Conservation (phyloP, 1,140 invertebrate species). For the Drosophila tani region DNA sequence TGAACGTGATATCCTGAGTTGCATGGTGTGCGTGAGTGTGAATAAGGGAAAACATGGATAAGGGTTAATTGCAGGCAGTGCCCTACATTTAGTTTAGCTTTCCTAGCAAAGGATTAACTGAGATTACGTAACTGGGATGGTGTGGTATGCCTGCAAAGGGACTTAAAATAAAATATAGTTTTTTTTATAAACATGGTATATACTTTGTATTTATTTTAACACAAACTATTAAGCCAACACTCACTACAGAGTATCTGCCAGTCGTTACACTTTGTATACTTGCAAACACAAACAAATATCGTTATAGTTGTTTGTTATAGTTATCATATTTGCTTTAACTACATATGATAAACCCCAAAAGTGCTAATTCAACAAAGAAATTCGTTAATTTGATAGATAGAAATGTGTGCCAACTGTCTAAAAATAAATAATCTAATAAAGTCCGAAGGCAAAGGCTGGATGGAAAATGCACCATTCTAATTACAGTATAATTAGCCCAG, state of each 20-base stretch:
- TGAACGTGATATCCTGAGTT: background rate
- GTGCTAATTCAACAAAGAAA: background rate
- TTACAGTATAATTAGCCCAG: conserved; percentile 30
- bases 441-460: conserved; percentile 21
- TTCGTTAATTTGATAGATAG: background rate
- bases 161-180: too few species aligned
- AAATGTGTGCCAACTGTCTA: conserved; percentile 12
- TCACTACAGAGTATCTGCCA: background rate
- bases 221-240: background rate
- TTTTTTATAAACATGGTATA: too few species aligned
- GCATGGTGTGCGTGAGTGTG: background rate
- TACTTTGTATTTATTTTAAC: background rate
- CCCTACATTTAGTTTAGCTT: conserved; percentile 13
- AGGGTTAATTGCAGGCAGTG: conserved; percentile 14
- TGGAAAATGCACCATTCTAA: background rate
- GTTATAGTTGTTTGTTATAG: background rate
- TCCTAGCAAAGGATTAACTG: conserved; percentile 17
- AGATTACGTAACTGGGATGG: conserved; percentile 24
- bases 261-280: background rate
- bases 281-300: background rate
- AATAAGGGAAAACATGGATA: background rate
- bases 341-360: background rate
- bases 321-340: conserved; percentile 1
- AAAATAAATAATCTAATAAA: conserved; percentile 20
- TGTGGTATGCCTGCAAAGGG: background rate